Evolutionary conservation across 2,888 invertebrate genomes (phyloP).

Genomic region (Mantis religiosa): DNA sequence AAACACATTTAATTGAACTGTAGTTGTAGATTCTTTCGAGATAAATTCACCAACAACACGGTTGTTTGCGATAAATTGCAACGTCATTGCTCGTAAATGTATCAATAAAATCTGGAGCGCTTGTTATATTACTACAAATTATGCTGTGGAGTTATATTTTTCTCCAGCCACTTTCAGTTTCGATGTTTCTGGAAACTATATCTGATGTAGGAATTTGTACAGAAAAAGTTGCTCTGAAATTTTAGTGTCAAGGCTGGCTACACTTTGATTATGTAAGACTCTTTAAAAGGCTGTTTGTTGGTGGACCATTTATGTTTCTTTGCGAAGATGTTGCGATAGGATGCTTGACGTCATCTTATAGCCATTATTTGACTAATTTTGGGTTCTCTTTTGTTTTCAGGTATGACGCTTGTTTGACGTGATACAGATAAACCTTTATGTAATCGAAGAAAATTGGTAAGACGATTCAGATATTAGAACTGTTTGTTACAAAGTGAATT

Average conservation of each 20-base stretch:
- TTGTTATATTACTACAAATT: too few species aligned
- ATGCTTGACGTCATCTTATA: not conserved
- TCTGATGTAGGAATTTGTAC: not conserved
- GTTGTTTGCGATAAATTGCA: too few species aligned
- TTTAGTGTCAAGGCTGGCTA: not conserved
- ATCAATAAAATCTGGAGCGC: too few species aligned
- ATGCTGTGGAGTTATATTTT: too few species aligned
- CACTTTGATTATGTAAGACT: not conserved
- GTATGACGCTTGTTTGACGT: not conserved
- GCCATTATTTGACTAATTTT: not conserved
- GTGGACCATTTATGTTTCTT: not conserved
- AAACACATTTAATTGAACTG: too few species aligned
- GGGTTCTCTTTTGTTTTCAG: not conserved
- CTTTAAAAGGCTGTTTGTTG: not conserved
- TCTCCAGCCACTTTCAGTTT: too few species aligned
- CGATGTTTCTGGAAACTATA: too few species aligned
- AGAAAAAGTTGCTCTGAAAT: not conserved
- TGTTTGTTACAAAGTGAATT: not conserved
- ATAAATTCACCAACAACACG: too few species aligned
- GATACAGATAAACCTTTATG: not conserved
- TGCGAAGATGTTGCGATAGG: not conserved
- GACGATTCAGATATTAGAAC: not conserved
- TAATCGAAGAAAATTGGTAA: not conserved
- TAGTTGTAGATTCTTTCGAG: too few species aligned
- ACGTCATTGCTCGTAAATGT: too few species aligned